phyloP scores from a whole-genome alignment of 2,888 invertebrate species.

The Linnaemya vulpina region DNA sequence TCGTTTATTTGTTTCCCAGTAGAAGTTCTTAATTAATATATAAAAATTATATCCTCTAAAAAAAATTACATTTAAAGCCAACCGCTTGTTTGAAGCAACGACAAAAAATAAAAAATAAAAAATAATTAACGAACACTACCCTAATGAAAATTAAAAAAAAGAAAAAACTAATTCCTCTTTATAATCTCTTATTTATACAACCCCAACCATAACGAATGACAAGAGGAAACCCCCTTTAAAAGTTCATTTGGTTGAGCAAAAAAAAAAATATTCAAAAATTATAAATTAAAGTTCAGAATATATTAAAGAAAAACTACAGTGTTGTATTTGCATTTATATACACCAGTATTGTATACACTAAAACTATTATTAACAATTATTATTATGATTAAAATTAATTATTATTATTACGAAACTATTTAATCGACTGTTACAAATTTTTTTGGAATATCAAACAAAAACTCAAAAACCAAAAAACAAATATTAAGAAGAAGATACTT shows the following conservation, averaged over 20 bases:
- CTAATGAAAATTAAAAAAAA: constrained; percentile 23
- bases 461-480: no score
- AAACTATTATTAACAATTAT: constrained; percentile 56
- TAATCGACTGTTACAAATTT: constrained; percentile 72
- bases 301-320: constrained; percentile 56
- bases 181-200: constrained; percentile 30
- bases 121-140: no score
- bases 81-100: constrained; percentile 52
- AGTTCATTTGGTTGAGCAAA: constrained; percentile 41
- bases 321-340: constrained; percentile 72
- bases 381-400: constrained; percentile 61
- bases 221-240: constrained; percentile 5
- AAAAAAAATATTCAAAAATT: constrained; percentile 11
- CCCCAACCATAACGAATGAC: neutral
- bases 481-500: constrained; percentile 24
- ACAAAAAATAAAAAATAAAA: constrained; percentile 29
- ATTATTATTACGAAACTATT: constrained; percentile 66
- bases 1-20: constrained; percentile 9
- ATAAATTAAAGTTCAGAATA: no score
- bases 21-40: constrained; percentile 4
- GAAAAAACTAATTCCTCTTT: constrained; percentile 18
- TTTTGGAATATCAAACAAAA: constrained; percentile 60
- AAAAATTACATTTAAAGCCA: constrained; percentile 11
- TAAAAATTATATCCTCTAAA: neutral
- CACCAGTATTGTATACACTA: constrained; percentile 63